These are phyloP conservation scores for Cirrhinus molitorella DNA, from an alignment of 2,797 vertebrate species.

Conservation along the genomic window DNA sequence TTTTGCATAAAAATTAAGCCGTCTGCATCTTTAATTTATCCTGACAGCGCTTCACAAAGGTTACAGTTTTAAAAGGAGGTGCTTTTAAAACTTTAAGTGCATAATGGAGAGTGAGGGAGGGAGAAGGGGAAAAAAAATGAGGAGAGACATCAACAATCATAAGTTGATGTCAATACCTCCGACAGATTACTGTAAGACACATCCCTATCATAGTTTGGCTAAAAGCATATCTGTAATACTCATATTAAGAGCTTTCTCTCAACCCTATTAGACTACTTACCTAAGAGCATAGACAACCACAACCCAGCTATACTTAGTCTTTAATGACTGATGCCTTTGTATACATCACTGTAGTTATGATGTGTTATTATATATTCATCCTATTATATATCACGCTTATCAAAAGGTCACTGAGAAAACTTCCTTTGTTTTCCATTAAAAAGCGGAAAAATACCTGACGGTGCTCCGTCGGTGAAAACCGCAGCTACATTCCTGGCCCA, in stretches of 20 bases:
- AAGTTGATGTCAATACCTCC: slow-evolving; percentile 69
- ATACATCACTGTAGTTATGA: background rate
- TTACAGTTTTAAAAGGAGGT: slow-evolving; percentile 43
- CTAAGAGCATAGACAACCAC: background rate
- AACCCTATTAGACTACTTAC: slow-evolving; percentile 29
- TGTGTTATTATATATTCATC: slow-evolving; percentile 4
- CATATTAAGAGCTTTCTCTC: slow-evolving; percentile 19
- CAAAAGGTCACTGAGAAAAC: background rate
- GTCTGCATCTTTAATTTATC: slow-evolving; percentile 60
- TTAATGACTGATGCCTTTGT: background rate
- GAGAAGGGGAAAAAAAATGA: slow-evolving; percentile 40
- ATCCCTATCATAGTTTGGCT: slow-evolving; percentile 44
- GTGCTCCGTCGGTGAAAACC: slow-evolving; percentile 17
- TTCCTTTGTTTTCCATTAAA: background rate
- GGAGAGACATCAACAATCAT: slow-evolving; percentile 63
- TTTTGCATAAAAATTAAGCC: slow-evolving; percentile 37
- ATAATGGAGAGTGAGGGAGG: slow-evolving; percentile 69
- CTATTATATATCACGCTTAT: background rate
- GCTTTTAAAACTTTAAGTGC: slow-evolving; percentile 65
- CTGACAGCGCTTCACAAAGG: slow-evolving; percentile 51
- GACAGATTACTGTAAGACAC: slow-evolving; percentile 72
- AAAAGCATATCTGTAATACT: slow-evolving; percentile 46
- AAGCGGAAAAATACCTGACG: slow-evolving; percentile 28
- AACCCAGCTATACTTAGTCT: background rate
- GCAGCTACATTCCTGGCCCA: slow-evolving; percentile 25